Conservation (phyloP, 2,113 vertebrate genomes). For the Rhegmatorhina hoffmannsi region DNA sequence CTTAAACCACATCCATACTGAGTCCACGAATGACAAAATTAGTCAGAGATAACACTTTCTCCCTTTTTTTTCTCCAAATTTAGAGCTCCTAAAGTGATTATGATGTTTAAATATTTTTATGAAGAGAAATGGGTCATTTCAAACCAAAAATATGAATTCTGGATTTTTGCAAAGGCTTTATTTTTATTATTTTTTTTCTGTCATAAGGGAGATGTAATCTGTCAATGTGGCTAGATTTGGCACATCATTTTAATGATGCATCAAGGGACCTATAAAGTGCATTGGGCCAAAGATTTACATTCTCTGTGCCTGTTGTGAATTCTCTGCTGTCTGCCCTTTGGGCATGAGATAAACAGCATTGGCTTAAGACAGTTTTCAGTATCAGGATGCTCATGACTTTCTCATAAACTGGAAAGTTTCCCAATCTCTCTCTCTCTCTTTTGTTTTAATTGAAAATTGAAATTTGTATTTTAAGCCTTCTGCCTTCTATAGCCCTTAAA, state of each 20-base stretch:
- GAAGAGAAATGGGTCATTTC: background rate
- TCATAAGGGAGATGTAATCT: background rate
- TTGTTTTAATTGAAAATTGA: background rate
- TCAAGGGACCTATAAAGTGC: background rate
- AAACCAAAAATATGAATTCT: background rate
- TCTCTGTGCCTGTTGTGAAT: background rate
- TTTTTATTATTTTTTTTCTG: background rate
- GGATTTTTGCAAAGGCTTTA: background rate
- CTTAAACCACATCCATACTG: background rate
- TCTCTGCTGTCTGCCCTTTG: background rate
- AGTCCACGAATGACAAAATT: background rate
- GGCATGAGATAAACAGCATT: background rate
- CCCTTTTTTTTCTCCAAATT: background rate
- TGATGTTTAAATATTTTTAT: background rate
- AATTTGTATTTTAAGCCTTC: background rate
- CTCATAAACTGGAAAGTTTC: background rate
- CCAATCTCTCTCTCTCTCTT: background rate
- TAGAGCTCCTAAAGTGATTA: background rate
- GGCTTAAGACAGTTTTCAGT: background rate
- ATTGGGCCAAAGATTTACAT: background rate
- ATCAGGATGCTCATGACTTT: background rate
- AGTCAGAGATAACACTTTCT: background rate
- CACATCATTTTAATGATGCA: conserved; percentile 43
- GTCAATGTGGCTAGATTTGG: background rate
- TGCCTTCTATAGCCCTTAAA: background rate